Evolutionary conservation across 1,140 invertebrate species (phyloP), one percentile per base, ranked within the genome.

Genomic region (Pseudomyrmex sp.): DNA sequence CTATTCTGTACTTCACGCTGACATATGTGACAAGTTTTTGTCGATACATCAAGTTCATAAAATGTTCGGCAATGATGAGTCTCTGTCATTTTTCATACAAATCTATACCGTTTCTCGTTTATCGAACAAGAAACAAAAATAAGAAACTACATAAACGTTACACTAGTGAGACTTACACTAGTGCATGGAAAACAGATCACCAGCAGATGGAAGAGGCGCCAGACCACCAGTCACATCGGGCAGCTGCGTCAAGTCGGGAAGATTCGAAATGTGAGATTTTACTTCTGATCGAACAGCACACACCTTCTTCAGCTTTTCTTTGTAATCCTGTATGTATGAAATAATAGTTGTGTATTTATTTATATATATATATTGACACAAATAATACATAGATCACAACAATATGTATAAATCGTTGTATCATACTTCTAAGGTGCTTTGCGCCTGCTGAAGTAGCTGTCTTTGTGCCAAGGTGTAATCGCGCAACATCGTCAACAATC

Each of bases 181-280:
- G 85, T 95, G 93, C 89, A 96, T 92, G 86, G 95, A 98, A 94
- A 99, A 99, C 7, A 99, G 95, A 95, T 99, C 98, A 1, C 98
- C 98, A 61, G 98, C 98, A 9, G 98, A 99, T 20, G 98, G 98
- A 83, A 99, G 94, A 0, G 98, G 98, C 12, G 98, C 97, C 15
- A 99, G 93, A 1, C 98, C 98, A 56, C 97, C 97, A 2, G 97
- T 98, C 0, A 99, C 97, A 90, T 98, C 97, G 0, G 98, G 98
- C 83, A 99, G 93, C 88, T 98, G 96, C 1, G 97, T 98, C 59
- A 99, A 95, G 94, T 99, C 98, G 0, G 98, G 98, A 84, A 99
- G 94, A 94, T 98, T 99, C 74, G 98, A 97, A 87, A 99, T 96
- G 94, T 99, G 98, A 52, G 97, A 97, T 92, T 98, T 97, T 1